Percentiles rank a stretch among this genome's conserved stretches.
Conservation (phyloP, 2,113 vertebrate species). For the Danio rerio region DNA sequence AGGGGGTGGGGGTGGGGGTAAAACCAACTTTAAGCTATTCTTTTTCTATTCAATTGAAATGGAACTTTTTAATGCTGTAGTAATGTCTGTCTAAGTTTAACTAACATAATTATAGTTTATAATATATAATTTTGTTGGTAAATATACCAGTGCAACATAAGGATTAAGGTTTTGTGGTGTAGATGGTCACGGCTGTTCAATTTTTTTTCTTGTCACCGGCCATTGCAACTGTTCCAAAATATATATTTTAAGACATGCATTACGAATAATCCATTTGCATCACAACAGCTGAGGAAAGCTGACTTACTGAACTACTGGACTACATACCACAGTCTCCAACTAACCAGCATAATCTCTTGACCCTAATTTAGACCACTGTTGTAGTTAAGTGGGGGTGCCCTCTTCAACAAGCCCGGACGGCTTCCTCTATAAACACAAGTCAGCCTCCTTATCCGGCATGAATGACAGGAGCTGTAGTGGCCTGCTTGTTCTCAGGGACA, state of each 20-base stretch:
- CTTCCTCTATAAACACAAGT: slow-evolving; percentile 1
- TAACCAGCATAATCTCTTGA: slow-evolving; percentile 20
- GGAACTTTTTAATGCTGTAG: no score
- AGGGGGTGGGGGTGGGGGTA: no score
- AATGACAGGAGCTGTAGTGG: slow-evolving; percentile 25
- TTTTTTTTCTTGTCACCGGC: no score
- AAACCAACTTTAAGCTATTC: no score
- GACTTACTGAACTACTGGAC: background rate
- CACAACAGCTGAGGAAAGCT: background rate
- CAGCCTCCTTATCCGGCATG: slow-evolving; percentile 32
- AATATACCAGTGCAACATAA: no score
- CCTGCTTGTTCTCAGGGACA: slow-evolving; percentile 48
- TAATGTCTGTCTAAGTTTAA: no score
- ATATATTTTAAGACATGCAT: background rate
- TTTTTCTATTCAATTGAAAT: no score
- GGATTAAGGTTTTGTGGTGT: no score
- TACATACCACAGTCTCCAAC: slow-evolving; percentile 4
- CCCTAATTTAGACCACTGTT: slow-evolving; percentile 35
- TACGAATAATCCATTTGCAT: background rate
- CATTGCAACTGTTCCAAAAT: no score
- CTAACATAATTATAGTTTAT: no score
- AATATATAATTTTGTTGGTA: no score
- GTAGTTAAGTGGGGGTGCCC: slow-evolving; percentile 14
- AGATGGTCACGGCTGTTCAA: no score
- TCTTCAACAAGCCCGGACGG: slow-evolving; percentile 20